phyloP scores from a whole-genome alignment of 2,797 vertebrate species.

The Ambastaia sidthimunki region DNA sequence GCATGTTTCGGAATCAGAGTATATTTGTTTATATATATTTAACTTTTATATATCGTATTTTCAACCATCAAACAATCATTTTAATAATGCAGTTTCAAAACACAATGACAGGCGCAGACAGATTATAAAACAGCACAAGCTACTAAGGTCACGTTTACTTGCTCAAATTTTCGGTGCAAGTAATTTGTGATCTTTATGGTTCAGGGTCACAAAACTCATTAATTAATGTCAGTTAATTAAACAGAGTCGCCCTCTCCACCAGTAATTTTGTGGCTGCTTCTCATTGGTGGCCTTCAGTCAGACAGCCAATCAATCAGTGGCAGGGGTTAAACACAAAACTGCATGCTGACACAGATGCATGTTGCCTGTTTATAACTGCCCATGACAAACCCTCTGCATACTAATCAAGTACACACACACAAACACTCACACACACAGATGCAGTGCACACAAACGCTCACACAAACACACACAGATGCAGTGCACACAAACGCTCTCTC shows the following conservation, averaged over 20 bases:
- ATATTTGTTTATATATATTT: too few species aligned
- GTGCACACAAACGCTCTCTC: too few species aligned
- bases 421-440: too few species aligned
- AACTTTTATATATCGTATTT: too few species aligned
- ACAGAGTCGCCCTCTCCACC: slow-evolving; percentile 12
- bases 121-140: neutral
- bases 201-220: slow-evolving; percentile 42
- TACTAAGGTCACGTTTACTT: neutral
- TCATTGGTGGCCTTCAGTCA: slow-evolving; percentile 39
- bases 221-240: slow-evolving; percentile 47
- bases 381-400: slow-evolving; percentile 21
- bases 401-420: slow-evolving; percentile 21
- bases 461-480: too few species aligned
- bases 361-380: slow-evolving; percentile 19
- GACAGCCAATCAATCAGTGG: slow-evolving; percentile 24
- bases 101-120: neutral
- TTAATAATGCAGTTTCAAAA: neutral
- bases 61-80: neutral
- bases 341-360: neutral
- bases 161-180: slow-evolving; percentile 16
- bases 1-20: too few species aligned
- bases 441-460: too few species aligned
- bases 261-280: slow-evolving; percentile 12
- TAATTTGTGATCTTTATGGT: slow-evolving; percentile 42
- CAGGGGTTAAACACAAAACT: slow-evolving; percentile 22